These are phyloP conservation scores for Popillia japonica DNA, from an alignment of 1,140 invertebrate species.

Conservation along the genomic window DNA sequence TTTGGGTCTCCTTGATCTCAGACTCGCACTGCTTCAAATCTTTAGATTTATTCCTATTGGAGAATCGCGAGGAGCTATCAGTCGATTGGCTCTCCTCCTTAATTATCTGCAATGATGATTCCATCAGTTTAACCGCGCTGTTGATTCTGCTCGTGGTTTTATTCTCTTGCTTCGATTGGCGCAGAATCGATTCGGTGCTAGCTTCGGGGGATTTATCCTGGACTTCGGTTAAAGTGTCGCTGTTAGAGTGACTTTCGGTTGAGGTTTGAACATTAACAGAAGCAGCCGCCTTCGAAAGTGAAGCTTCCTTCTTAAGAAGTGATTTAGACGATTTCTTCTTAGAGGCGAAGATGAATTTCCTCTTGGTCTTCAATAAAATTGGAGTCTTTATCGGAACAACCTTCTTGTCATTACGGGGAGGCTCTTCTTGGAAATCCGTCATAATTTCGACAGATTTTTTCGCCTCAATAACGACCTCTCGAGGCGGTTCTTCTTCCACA, in stretches of 20 bases:
- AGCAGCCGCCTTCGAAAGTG: neutral
- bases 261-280: neutral
- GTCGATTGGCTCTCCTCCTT: constrained; percentile 38
- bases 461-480: neutral
- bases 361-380: constrained; percentile 22
- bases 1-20: constrained; percentile 32
- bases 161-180: constrained; percentile 10
- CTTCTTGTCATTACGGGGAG: neutral
- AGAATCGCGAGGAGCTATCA: neutral
- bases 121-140: constrained; percentile 35
- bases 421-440: neutral
- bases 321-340: neutral
- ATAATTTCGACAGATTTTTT: neutral
- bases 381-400: neutral
- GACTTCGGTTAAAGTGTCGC: neutral
- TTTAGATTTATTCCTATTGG: neutral
- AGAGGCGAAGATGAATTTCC: neutral
- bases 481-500: neutral
- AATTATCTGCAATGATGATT: constrained; percentile 37
- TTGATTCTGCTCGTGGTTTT: constrained; percentile 11
- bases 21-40: neutral
- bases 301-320: neutral
- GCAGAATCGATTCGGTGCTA: neutral
- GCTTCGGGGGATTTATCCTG: neutral
- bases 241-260: constrained; percentile 20